Evolutionary conservation across 2,888 invertebrate species (phyloP).

Genomic region (Nomada goodeniana): DNA sequence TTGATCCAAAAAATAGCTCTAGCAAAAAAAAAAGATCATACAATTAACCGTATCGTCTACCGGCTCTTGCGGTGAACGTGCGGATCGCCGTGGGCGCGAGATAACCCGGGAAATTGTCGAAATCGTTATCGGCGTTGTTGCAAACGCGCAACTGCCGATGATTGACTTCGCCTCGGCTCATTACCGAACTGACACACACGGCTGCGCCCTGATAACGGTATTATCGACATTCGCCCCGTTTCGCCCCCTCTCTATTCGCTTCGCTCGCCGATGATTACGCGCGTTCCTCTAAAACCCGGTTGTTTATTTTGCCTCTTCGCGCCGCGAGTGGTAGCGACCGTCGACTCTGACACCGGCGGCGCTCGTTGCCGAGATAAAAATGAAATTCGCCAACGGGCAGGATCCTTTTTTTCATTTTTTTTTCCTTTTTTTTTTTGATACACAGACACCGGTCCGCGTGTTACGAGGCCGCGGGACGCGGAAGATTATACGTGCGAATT

Average conservation of each 20-base stretch:
- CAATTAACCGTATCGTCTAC: constrained; percentile 17
- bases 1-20: too few relatives aligned
- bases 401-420: not conserved
- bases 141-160: constrained; percentile 53
- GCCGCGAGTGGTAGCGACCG: constrained; percentile 1
- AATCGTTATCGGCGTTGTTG: constrained; percentile 61
- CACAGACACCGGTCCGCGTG: constrained; percentile 2
- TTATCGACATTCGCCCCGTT: constrained; percentile 63
- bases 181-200: constrained; percentile 65
- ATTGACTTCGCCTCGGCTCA: constrained; percentile 65
- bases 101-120: constrained; percentile 52
- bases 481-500: constrained; percentile 48
- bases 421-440: constrained; percentile 15
- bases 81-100: not conserved
- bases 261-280: constrained; percentile 4
- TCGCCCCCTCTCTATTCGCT: constrained; percentile 1
- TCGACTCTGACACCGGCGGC: constrained; percentile 5
- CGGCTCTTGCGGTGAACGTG: constrained; percentile 41
- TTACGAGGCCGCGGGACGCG: constrained; percentile 38
- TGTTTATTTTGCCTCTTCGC: constrained; percentile 38
- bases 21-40: not conserved
- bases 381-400: constrained; percentile 34
- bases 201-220: constrained; percentile 62
- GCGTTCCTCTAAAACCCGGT: constrained; percentile 23
- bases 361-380: constrained; percentile 45